Conservation (phyloP, 2,113 vertebrate genomes). For the Pseudorhombus dupliciocellatus region DNA sequence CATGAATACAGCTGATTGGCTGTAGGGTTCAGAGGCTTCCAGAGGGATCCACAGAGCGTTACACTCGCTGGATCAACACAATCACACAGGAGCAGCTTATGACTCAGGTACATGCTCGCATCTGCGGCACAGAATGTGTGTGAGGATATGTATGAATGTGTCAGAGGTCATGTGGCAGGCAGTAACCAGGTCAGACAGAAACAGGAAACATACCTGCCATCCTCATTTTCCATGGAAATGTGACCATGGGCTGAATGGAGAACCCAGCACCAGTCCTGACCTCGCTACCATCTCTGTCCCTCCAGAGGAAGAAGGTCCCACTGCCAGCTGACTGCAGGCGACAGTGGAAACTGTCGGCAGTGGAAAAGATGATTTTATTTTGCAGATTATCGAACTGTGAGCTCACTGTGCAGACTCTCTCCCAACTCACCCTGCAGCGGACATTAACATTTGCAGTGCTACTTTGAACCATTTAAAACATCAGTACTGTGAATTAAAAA, state of each 20-base stretch:
- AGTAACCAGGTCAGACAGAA: constrained; percentile 57
- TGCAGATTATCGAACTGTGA: neutral
- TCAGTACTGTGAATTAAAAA: neutral
- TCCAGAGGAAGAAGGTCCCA: constrained; percentile 54
- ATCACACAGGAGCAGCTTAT: constrained; percentile 86
- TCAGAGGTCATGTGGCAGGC: constrained; percentile 67
- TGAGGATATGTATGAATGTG: neutral
- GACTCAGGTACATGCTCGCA: constrained; percentile 85
- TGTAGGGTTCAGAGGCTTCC: constrained; percentile 88
- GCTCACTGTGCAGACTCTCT: constrained; percentile 5
- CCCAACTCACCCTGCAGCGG: neutral
- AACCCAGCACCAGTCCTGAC: constrained; percentile 37
- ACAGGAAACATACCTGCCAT: constrained; percentile 76
- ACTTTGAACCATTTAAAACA: neutral
- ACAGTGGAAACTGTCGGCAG: constrained; percentile 35
- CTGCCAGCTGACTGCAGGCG: constrained; percentile 18
- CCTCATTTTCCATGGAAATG: constrained; percentile 72
- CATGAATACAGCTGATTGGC: constrained; percentile 86
- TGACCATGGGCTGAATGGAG: constrained; percentile 13
- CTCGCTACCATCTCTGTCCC: constrained; percentile 35
- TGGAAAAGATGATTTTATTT: constrained; percentile 32
- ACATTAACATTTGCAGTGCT: neutral
- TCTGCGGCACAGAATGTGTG: neutral
- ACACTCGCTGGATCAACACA: constrained; percentile 94
- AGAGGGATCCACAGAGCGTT: constrained; percentile 88